phyloP scores from a whole-genome alignment of 2,797 vertebrate genomes.

The Trachops cirrhosus region DNA sequence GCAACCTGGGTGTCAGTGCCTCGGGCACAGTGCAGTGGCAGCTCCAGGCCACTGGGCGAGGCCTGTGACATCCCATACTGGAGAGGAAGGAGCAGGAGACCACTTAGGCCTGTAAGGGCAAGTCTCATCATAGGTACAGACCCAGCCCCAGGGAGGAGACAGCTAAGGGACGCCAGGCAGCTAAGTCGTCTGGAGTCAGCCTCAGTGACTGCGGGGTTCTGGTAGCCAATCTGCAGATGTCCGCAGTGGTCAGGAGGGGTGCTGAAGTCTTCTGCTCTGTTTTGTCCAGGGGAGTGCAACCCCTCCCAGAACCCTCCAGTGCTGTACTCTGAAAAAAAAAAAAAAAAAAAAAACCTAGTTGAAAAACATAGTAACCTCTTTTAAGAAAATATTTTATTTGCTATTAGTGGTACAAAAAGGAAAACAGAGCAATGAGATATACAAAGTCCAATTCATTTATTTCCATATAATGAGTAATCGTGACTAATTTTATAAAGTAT shows the following conservation, averaged over 20 bases:
- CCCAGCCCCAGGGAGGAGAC: neutral
- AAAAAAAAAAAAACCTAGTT: neutral
- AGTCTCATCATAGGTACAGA: neutral
- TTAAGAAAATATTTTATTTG: neutral
- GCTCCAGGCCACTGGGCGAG: fast-evolving
- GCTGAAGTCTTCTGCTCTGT: neutral
- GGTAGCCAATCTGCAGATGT: neutral
- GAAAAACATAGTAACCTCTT: neutral
- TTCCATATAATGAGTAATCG: neutral
- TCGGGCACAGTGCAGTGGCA: neutral
- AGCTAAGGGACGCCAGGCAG: neutral
- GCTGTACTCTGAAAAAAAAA: neutral
- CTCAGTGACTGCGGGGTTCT: too few species aligned
- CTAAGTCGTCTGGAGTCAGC: neutral
- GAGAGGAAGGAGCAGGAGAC: neutral
- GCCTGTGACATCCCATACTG: neutral
- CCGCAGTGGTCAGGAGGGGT: neutral
- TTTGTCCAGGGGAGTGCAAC: neutral
- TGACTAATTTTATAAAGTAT: neutral
- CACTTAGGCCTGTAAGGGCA: neutral
- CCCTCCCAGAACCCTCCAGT: neutral
- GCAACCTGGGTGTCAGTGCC: too few species aligned
- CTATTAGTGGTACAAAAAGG: neutral
- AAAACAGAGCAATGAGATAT: neutral
- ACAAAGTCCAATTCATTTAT: neutral